These are phyloP conservation scores for Lepidochrysops patricia DNA, from an alignment of 2,888 invertebrate genomes.

Conservation along the genomic window DNA sequence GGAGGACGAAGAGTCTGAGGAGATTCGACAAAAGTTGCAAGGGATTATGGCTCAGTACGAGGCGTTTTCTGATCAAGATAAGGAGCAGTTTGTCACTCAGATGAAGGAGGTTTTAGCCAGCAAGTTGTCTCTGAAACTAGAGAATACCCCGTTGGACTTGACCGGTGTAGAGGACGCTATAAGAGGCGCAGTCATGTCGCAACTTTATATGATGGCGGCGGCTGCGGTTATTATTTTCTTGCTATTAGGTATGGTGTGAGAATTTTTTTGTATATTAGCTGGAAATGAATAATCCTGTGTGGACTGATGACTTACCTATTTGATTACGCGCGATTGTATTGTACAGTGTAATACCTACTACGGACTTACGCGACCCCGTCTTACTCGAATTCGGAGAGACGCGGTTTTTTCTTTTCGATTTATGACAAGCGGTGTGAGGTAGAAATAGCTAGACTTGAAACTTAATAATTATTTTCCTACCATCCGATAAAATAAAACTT, in stretches of 20 bases:
- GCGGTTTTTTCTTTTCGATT: no score
- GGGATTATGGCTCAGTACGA: conserved; percentile 43
- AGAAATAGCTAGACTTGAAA: no score
- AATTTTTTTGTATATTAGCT: no score
- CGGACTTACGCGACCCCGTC: no score
- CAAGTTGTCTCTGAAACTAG: conserved; percentile 40
- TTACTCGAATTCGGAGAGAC: no score
- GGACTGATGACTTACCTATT: no score
- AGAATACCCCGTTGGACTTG: conserved; percentile 39
- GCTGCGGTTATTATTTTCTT: conserved; percentile 30
- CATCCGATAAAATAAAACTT: no score
- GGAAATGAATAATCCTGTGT: no score
- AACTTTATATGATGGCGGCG: conserved; percentile 40
- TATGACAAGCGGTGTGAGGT: no score
- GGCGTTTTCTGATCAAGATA: conserved; percentile 44
- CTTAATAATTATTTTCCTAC: no score
- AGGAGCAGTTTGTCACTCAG: conserved; percentile 41
- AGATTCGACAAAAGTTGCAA: conserved; percentile 40
- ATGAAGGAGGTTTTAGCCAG: conserved; percentile 47
- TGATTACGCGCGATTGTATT: no score
- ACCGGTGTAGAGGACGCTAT: conserved; percentile 46
- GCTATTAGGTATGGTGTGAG: conserved; percentile 27
- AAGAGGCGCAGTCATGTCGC: conserved; percentile 38
- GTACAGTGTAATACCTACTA: no score
- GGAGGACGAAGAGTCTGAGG: conserved; percentile 45